A percentile compares a stretch with the other conserved stretches of the same genome.
Evolutionary conservation across 1,140 invertebrate genomes (phyloP).

Genomic region (Apis mellifera): DNA sequence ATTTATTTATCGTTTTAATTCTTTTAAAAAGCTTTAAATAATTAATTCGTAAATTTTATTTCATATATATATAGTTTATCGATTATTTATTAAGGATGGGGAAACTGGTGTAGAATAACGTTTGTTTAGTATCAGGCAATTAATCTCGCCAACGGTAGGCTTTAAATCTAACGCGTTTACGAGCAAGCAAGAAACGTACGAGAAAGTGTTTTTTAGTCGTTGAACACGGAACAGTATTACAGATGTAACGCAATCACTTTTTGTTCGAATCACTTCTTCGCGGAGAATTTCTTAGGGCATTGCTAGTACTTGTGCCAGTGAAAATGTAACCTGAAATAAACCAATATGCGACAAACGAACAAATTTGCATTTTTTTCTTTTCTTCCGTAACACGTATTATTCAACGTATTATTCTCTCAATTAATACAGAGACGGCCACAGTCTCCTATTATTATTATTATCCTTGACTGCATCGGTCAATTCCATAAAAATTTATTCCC

Average conservation of each 20-base stretch:
- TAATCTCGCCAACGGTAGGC: constrained; percentile 38
- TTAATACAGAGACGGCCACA: no score
- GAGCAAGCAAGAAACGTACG: not conserved
- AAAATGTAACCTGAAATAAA: constrained; percentile 71
- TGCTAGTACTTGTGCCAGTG: constrained; percentile 58
- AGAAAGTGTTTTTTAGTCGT: not conserved
- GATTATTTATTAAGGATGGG: not conserved
- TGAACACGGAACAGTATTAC: constrained; percentile 35
- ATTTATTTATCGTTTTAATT: no score
- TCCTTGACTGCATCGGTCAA: no score
- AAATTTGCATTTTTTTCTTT: constrained; percentile 33
- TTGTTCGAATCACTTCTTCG: not conserved
- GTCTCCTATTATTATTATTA: not conserved
- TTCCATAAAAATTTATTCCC: no score
- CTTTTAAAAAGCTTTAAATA: no score
- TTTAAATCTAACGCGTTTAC: constrained; percentile 2
- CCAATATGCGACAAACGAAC: constrained; percentile 42
- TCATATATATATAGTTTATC: not conserved
- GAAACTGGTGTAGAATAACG: not conserved
- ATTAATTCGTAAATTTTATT: no score
- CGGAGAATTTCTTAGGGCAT: constrained; percentile 62
- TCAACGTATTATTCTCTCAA: not conserved
- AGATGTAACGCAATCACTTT: not conserved
- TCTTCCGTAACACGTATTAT: not conserved
- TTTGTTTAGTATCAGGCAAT: not conserved